These are phyloP conservation scores for Calliopsis andreniformis DNA, from an alignment of 1,140 invertebrate genomes.

Conservation along the genomic window DNA sequence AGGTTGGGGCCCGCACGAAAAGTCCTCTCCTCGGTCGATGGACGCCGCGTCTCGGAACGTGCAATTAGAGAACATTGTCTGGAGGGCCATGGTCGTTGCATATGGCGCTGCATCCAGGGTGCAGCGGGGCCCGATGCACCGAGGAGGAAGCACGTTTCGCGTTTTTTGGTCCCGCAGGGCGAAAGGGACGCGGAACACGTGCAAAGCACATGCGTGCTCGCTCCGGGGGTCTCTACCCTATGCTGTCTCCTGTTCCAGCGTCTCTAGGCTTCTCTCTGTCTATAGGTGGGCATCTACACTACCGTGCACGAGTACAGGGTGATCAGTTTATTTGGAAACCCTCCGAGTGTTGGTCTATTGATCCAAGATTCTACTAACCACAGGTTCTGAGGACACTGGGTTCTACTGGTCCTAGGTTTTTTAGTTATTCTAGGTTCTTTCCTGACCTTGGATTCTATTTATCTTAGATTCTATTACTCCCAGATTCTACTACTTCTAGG, in stretches of 20 bases:
- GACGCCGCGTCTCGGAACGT: constrained; percentile 52
- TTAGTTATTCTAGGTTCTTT: too few species aligned
- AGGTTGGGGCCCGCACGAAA: constrained; percentile 22
- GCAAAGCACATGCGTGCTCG: constrained; percentile 62
- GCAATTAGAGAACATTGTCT: constrained; percentile 50
- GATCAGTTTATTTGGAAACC: too few species aligned
- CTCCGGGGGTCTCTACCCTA: constrained; percentile 46
- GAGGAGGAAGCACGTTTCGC: constrained; percentile 20
- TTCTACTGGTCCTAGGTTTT: too few species aligned
- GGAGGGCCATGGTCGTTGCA: constrained; percentile 30
- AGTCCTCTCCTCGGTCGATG: constrained; percentile 8
- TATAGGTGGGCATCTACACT: background rate
- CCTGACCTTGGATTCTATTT: too few species aligned
- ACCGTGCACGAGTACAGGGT: too few species aligned
- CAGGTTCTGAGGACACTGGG: too few species aligned
- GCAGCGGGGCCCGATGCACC: background rate
- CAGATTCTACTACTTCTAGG: too few species aligned
- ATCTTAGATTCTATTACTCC: too few species aligned
- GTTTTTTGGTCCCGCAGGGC: constrained; percentile 34
- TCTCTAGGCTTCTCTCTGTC: constrained; percentile 7
- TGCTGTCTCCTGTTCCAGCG: constrained; percentile 1
- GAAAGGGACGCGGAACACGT: constrained; percentile 57
- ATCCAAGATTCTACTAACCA: too few species aligned
- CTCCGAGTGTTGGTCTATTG: too few species aligned
- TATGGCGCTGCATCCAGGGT: constrained; percentile 23